Percentiles rank a stretch among this genome's conserved stretches.
Conservation (phyloP, 1,140 invertebrate species). For the Antheraea mylitta region DNA sequence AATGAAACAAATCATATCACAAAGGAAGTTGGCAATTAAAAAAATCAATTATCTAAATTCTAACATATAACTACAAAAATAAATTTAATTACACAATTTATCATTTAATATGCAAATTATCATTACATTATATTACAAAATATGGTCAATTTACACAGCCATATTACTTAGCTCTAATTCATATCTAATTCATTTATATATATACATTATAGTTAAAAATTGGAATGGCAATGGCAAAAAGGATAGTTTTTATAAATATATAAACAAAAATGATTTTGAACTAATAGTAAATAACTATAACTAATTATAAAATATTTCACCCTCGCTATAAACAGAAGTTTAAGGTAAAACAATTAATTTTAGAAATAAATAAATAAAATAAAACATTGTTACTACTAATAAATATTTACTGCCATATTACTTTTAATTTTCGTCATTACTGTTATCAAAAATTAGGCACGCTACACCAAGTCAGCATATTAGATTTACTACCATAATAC, state of each 20-base stretch:
- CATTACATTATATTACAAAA: background rate
- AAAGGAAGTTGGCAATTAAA: background rate
- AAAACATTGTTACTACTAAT: no score
- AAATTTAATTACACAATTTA: background rate
- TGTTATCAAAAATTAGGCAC: no score
- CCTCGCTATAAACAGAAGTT: no score
- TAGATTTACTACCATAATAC: background rate
- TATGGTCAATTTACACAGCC: conserved; percentile 5
- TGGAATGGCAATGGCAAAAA: background rate
- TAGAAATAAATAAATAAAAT: no score
- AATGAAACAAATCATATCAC: background rate
- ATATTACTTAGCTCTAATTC: conserved; percentile 5
- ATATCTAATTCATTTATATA: conserved; percentile 6
- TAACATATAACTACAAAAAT: background rate
- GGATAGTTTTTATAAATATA: no score
- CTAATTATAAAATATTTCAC: no score
- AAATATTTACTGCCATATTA: no score
- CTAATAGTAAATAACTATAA: no score
- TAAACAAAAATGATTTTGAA: no score
- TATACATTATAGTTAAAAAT: background rate
- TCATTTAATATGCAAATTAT: background rate
- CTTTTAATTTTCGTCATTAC: no score
- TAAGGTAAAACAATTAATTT: no score
- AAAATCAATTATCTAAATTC: background rate
- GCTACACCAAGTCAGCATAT: background rate